Percentiles rank a stretch among this genome's conserved stretches.
These are phyloP conservation scores for Disparrhopalites patrizii DNA, from an alignment of 2,888 invertebrate species.

Conservation along the genomic window DNA sequence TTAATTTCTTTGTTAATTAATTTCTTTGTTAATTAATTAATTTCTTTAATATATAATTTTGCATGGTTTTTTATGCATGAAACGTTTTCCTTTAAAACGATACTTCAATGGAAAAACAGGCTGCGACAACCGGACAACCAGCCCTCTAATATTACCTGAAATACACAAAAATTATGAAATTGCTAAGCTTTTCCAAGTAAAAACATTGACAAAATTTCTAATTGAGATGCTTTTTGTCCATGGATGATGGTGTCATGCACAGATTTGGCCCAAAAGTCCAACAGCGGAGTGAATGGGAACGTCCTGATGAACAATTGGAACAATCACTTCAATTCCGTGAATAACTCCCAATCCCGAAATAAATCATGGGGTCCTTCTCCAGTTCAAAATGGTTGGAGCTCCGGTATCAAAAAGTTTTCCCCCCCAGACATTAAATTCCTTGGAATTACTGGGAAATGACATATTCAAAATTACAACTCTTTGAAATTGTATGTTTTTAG, in stretches of 20 bases:
- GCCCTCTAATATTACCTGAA: too few relatives aligned
- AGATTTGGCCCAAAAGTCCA: conserved; percentile 41
- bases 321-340: conserved; percentile 41
- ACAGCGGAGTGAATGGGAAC: conserved; percentile 32
- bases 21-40: too few relatives aligned
- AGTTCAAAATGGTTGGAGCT: conserved; percentile 44
- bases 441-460: not conserved
- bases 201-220: not conserved
- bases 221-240: not conserved
- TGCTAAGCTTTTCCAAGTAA: too few relatives aligned
- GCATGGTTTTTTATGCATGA: too few relatives aligned
- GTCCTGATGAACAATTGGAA: conserved; percentile 40
- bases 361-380: conserved; percentile 48
- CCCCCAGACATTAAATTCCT: too few relatives aligned
- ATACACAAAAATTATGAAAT: too few relatives aligned
- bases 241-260: not conserved
- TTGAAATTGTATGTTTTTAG: conserved; percentile 27
- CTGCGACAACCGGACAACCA: too few relatives aligned
- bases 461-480: conserved; percentile 26
- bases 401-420: too few relatives aligned
- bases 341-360: conserved; percentile 28
- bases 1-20: too few relatives aligned
- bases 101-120: too few relatives aligned
- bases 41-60: not conserved
- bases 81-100: too few relatives aligned